Conservation (phyloP, 2,797 vertebrate species). For the Silurus lanzhouensis region DNA sequence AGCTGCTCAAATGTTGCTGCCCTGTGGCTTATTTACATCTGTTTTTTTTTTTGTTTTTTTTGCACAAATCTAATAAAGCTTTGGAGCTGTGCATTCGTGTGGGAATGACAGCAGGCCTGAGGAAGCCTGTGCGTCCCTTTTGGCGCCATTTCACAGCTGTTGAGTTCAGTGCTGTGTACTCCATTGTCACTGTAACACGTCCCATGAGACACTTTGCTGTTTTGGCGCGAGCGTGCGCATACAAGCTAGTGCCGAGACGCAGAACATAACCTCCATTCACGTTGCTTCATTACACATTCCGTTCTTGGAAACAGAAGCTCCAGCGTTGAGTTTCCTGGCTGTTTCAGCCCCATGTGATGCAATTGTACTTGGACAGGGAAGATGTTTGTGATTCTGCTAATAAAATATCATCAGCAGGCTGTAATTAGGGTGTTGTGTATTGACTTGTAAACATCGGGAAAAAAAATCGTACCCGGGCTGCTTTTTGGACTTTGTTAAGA, state of each 20-base stretch:
- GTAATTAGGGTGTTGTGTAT: background rate
- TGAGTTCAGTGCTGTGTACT: constrained; percentile 42
- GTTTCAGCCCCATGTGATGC: constrained; percentile 13
- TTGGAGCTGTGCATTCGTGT: constrained; percentile 13
- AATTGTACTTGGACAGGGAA: background rate
- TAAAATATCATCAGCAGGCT: background rate
- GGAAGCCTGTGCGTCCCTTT: constrained; percentile 40
- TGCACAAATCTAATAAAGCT: background rate
- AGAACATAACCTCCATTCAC: constrained; percentile 36
- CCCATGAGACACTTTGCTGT: constrained; percentile 47
- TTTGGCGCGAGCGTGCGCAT: constrained; percentile 5
- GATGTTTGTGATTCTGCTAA: background rate
- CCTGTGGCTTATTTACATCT: constrained; percentile 26
- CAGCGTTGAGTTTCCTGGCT: constrained; percentile 27
- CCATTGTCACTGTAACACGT: constrained; percentile 51
- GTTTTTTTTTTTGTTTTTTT: background rate
- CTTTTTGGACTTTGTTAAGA: background rate
- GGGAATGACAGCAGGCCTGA: constrained; percentile 38
- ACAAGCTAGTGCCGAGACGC: background rate
- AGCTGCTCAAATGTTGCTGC: constrained; percentile 21
- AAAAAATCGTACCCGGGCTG: background rate
- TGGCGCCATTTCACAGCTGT: constrained; percentile 61
- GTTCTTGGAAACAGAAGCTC: constrained; percentile 35
- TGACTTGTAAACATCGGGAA: background rate
- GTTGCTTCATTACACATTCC: constrained; percentile 28